These are phyloP conservation scores for Hetaerina americana DNA, from an alignment of 1,140 invertebrate species.

Conservation along the genomic window DNA sequence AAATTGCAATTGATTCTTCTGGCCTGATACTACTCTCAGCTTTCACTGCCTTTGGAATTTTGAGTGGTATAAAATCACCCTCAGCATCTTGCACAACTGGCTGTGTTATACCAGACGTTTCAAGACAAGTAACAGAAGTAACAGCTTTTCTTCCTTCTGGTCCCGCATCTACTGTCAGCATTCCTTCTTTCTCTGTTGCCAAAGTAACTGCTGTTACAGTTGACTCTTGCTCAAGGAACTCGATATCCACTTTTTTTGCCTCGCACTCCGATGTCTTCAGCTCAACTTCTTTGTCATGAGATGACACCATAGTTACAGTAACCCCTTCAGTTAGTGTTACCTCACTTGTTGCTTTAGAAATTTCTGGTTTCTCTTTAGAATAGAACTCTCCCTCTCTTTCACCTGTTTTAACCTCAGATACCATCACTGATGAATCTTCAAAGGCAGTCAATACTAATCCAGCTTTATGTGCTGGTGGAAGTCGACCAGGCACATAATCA, in stretches of 20 bases:
- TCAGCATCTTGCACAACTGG: constrained; percentile 42
- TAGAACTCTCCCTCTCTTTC: constrained; percentile 43
- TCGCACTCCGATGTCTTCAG: constrained; percentile 31
- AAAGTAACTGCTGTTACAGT: constrained; percentile 40
- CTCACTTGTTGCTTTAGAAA: constrained; percentile 36
- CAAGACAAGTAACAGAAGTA: constrained; percentile 34
- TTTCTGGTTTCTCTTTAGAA: constrained; percentile 31
- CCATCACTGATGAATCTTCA: constrained; percentile 40
- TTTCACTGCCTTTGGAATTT: constrained; percentile 30
- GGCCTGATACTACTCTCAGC: constrained; percentile 36
- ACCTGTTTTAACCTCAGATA: constrained; percentile 43
- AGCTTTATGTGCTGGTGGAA: constrained; percentile 45
- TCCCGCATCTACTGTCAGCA: constrained; percentile 28
- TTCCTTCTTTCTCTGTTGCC: constrained; percentile 42
- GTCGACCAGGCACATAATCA: constrained; percentile 32
- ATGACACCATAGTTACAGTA: constrained; percentile 38
- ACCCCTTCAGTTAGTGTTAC: constrained; percentile 44
- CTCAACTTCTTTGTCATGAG: constrained; percentile 42
- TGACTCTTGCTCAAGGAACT: constrained; percentile 41
- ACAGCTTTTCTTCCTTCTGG: constrained; percentile 35
- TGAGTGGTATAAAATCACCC: constrained; percentile 29
- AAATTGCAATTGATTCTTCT: constrained; percentile 38
- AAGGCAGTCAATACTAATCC: constrained; percentile 37
- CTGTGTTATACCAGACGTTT: constrained; percentile 37
- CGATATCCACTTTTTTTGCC: constrained; percentile 37